These are phyloP conservation scores for Apotomis turbidana DNA, from an alignment of 2,888 invertebrate species.

Conservation along the genomic window DNA sequence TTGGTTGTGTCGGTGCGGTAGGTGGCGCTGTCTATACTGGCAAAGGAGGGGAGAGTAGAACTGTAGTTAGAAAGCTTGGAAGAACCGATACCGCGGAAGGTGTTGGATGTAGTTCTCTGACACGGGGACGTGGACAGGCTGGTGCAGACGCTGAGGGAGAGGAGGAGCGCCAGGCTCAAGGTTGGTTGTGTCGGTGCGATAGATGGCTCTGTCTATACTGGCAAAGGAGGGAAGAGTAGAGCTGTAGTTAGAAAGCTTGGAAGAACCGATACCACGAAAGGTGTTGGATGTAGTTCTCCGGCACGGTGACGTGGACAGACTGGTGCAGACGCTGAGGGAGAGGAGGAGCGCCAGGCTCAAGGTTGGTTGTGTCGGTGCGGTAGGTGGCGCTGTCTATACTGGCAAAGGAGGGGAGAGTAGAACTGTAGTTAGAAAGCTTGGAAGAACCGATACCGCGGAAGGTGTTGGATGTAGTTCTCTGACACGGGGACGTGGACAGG, in stretches of 20 bases:
- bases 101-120: conserved; percentile 92
- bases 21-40: neutral
- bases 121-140: conserved; percentile 84
- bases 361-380: conserved; percentile 51
- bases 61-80: conserved; percentile 91
- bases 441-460: conserved; percentile 91
- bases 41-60: conserved; percentile 90
- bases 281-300: conserved; percentile 93
- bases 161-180: conserved; percentile 79
- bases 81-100: conserved; percentile 90
- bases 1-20: conserved; percentile 41
- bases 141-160: conserved; percentile 81
- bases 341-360: conserved; percentile 79
- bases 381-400: neutral
- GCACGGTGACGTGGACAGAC: conserved; percentile 83
- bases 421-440: conserved; percentile 90
- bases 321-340: conserved; percentile 81
- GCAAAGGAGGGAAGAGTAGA: conserved; percentile 89
- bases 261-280: conserved; percentile 90
- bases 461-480: conserved; percentile 92
- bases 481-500: conserved; percentile 84
- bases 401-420: too few species aligned
- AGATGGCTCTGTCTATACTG: neutral
- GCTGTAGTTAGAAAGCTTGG: conserved; percentile 90
- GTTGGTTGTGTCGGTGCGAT: conserved; percentile 49